Percentiles rank a stretch among this genome's conserved stretches.
Conservation (phyloP, 2,888 invertebrate genomes). For the Epinotia brunnichana region DNA sequence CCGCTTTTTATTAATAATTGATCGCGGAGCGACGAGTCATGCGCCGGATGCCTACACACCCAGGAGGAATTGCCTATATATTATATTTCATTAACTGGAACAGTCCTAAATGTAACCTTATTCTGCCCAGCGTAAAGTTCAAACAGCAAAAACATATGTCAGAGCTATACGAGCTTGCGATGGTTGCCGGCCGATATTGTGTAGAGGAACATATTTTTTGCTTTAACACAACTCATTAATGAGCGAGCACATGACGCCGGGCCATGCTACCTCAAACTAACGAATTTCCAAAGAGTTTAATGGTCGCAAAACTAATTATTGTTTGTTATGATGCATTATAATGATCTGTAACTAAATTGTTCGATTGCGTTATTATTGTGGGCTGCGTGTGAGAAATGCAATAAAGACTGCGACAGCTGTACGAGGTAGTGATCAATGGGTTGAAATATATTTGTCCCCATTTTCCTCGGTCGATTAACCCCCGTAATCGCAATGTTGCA, state of each 20-base stretch:
- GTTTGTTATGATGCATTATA: slow-evolving; percentile 56
- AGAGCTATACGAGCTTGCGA: not conserved
- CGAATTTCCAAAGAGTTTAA: slow-evolving; percentile 73
- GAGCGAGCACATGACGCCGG: slow-evolving; percentile 72
- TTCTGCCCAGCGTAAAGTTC: not conserved
- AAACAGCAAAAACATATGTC: not conserved
- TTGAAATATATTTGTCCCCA: not conserved
- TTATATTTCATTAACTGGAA: not conserved
- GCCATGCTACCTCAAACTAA: slow-evolving; percentile 66
- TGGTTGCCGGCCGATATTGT: slow-evolving; percentile 52
- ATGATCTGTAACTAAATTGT: not conserved
- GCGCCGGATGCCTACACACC: slow-evolving; percentile 66
- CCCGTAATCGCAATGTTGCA: not conserved
- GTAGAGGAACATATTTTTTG: slow-evolving; percentile 78
- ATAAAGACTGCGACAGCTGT: not conserved
- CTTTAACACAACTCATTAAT: slow-evolving; percentile 77
- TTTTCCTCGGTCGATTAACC: not conserved
- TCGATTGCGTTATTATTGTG: not conserved
- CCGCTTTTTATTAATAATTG: slow-evolving; percentile 84
- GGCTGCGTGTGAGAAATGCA: not conserved
- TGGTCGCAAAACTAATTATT: slow-evolving; percentile 74
- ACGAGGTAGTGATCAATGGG: not conserved
- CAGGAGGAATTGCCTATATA: not conserved
- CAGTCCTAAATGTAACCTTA: not conserved
- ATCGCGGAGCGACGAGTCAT: slow-evolving; percentile 81